phyloP scores from a whole-genome alignment of 2,888 invertebrate genomes.

The Hemaris fuciformis region DNA sequence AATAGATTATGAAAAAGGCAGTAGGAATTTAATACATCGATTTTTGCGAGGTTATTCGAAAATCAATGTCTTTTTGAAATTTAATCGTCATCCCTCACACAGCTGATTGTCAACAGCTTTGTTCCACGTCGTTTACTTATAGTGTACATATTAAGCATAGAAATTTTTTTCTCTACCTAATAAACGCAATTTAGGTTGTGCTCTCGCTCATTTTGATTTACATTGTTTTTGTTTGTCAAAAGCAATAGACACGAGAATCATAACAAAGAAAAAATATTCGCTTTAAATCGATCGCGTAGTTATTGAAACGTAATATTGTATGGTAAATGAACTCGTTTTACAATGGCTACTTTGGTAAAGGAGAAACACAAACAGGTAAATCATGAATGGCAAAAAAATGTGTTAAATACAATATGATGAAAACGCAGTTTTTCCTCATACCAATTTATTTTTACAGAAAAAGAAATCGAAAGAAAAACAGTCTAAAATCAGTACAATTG shows the following conservation, averaged over 20 bases:
- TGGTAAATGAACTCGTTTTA: neutral
- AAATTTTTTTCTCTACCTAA: neutral
- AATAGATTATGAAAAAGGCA: neutral
- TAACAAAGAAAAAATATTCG: neutral
- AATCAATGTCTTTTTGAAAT: no score
- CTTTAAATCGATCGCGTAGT: neutral
- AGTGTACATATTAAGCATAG: neutral
- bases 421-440: neutral
- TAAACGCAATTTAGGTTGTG: neutral
- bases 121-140: neutral
- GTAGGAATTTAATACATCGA: no score
- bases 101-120: neutral
- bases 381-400: neutral
- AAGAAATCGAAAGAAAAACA: conserved; percentile 57
- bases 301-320: neutral
- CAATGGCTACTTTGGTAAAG: conserved; percentile 70
- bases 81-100: neutral
- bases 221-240: neutral
- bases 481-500: neutral
- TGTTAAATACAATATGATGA: neutral
- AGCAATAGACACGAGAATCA: conserved; percentile 20
- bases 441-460: conserved; percentile 50
- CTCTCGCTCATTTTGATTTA: neutral
- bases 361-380: conserved; percentile 65
- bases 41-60: no score